Evolutionary conservation across 2,888 invertebrate genomes (phyloP).

Genomic region (Heliconius cydno): DNA sequence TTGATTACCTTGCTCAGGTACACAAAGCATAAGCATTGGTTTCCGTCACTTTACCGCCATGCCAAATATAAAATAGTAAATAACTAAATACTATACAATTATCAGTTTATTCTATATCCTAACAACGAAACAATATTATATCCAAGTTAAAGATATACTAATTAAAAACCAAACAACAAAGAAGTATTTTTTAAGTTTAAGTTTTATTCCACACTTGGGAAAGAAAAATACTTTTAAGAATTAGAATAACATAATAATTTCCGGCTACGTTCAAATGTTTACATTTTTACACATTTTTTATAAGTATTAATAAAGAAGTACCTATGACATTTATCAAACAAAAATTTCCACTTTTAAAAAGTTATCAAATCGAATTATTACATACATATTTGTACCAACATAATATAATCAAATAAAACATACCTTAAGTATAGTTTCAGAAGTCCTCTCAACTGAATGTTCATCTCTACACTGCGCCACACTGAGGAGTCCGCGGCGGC

Average conservation of each 20-base stretch:
- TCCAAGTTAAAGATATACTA: not conserved
- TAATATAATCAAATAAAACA: conserved; percentile 36
- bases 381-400: too few species aligned
- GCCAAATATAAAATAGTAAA: too few species aligned
- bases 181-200: too few species aligned
- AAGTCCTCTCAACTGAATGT: conserved; percentile 64
- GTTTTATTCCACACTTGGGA: too few species aligned
- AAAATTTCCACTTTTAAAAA: too few species aligned
- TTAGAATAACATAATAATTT: too few species aligned
- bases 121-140: not conserved
- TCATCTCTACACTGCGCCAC: conserved; percentile 75
- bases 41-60: not conserved
- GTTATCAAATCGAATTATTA: too few species aligned
- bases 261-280: too few species aligned
- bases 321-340: too few species aligned
- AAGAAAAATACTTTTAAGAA: too few species aligned
- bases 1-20: not conserved
- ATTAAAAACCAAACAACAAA: not conserved
- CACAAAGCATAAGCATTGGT: not conserved
- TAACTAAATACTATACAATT: not conserved
- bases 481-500: conserved; percentile 73
- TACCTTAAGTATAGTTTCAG: conserved; percentile 78
- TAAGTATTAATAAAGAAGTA: too few species aligned
- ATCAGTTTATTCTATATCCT: not conserved
- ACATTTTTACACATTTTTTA: too few species aligned